These are phyloP conservation scores for Todus mexicanus DNA, from an alignment of 2,797 vertebrate species.

Conservation along the genomic window DNA sequence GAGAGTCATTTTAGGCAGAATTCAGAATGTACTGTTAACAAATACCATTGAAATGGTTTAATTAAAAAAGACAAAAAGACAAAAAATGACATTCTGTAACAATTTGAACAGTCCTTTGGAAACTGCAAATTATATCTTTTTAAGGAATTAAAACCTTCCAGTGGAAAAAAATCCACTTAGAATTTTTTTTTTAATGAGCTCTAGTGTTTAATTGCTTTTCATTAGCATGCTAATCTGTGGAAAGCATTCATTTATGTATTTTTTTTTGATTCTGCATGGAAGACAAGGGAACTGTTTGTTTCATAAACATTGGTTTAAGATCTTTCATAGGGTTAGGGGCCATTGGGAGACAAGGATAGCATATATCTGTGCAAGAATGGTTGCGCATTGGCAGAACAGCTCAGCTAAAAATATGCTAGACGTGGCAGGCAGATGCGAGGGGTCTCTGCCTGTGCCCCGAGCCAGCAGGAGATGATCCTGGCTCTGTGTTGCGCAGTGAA, in stretches of 20 bases:
- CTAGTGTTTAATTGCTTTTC: background rate
- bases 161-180: background rate
- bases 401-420: background rate
- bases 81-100: background rate
- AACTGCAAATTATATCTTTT: background rate
- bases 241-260: background rate
- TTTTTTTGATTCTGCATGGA: background rate
- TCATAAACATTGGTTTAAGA: background rate
- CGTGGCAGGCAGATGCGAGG: background rate
- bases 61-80: background rate
- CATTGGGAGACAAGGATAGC: background rate
- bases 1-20: background rate
- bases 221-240: background rate
- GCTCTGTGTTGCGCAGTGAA: background rate
- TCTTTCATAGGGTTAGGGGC: background rate
- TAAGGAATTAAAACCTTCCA: background rate
- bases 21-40: background rate
- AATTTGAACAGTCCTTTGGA: background rate
- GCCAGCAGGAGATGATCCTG: background rate
- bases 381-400: background rate
- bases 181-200: background rate
- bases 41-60: background rate
- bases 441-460: background rate
- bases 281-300: background rate
- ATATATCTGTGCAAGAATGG: background rate